Evolutionary conservation across 2,888 invertebrate species (phyloP).

Genomic region (Lymantria dispar): DNA sequence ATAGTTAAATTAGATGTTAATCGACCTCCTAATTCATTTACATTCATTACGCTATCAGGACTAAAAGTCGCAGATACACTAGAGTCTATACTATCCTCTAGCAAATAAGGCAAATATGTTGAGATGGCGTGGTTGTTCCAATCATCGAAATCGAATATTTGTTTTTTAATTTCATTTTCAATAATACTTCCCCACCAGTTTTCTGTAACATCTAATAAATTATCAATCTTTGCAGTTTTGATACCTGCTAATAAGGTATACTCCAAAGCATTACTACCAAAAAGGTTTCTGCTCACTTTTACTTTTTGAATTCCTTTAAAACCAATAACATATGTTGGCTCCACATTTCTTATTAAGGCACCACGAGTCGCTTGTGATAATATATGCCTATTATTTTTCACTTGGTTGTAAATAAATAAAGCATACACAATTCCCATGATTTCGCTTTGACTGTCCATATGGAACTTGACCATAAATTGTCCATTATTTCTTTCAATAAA

Average conservation of each 20-base stretch:
- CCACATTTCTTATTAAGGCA: constrained; percentile 57
- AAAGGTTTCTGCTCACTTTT: constrained; percentile 93
- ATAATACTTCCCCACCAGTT: constrained; percentile 98
- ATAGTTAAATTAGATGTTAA: constrained; percentile 86
- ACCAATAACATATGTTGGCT: constrained; percentile 93
- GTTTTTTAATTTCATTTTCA: constrained; percentile 87
- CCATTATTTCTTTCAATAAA: constrained; percentile 90
- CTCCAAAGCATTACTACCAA: constrained; percentile 90
- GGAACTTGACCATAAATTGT: constrained; percentile 92
- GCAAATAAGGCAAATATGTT: constrained; percentile 92
- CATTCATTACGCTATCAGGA: constrained; percentile 78
- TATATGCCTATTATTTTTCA: constrained; percentile 86
- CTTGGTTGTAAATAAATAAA: constrained; percentile 88
- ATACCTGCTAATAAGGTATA: constrained; percentile 97
- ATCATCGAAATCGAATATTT: constrained; percentile 99
- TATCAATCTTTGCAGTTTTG: constrained; percentile 92
- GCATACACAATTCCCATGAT: constrained; percentile 93
- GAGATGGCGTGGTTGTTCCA: constrained; percentile 99
- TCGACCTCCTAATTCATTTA: constrained; percentile 90
- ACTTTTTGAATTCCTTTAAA: constrained; percentile 98
- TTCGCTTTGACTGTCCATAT: constrained; percentile 95
- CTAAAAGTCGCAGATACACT: constrained; percentile 88
- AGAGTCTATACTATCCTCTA: constrained; percentile 88
- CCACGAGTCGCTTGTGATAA: constrained; percentile 52
- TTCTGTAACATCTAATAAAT: constrained; percentile 92